Conservation (phyloP, 1,140 invertebrate species). For the Leptinotarsa defecta region DNA sequence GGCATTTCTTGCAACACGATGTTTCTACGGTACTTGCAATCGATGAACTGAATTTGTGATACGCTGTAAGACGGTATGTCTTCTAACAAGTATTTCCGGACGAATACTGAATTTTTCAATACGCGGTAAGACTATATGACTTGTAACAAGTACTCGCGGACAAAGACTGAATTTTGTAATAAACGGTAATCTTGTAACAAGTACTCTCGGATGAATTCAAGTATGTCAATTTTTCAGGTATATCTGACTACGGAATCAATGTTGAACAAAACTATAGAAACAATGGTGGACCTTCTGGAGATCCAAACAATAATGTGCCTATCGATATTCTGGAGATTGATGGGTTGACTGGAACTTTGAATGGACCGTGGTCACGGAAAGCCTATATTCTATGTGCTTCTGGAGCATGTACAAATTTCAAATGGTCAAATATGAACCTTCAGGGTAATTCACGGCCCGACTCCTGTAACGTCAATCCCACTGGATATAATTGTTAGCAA, state of each 20-base stretch:
- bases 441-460: neutral
- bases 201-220: no score
- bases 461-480: neutral
- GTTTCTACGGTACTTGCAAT: no score
- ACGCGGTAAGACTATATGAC: no score
- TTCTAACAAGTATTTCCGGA: no score
- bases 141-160: no score
- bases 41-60: no score
- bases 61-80: no score
- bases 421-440: conserved; percentile 12
- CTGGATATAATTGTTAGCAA: neutral
- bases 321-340: conserved; percentile 27
- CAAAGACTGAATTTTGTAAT: no score
- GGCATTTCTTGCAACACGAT: no score
- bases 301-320: conserved; percentile 30
- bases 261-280: conserved; percentile 35
- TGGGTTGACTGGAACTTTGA: conserved; percentile 25
- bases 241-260: conserved; percentile 34
- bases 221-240: conserved; percentile 9
- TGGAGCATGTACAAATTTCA: conserved; percentile 29
- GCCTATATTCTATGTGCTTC: conserved; percentile 35
- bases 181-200: no score
- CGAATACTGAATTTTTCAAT: no score
- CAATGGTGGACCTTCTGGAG: conserved; percentile 26
- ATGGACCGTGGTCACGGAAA: conserved; percentile 23